phyloP scores from a whole-genome alignment of 2,113 vertebrate genomes.

The Corythornis cristatus region DNA sequence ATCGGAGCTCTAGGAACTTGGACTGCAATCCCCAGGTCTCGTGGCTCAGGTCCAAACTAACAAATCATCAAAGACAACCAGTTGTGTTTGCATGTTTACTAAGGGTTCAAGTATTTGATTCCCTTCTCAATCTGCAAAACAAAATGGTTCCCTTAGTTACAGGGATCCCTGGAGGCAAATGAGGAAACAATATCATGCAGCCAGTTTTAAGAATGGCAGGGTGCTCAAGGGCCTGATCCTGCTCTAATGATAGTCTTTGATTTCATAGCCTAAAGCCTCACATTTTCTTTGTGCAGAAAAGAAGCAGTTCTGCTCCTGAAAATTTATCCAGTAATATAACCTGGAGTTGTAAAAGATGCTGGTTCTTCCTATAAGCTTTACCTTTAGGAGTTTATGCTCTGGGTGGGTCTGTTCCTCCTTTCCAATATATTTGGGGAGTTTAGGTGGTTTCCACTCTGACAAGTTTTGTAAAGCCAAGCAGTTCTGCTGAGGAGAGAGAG shows the following conservation, averaged over 20 bases:
- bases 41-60: constrained; percentile 30
- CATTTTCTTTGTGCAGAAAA: not conserved
- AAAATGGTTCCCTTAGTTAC: constrained; percentile 47
- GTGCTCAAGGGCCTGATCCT: not conserved
- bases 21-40: constrained; percentile 14
- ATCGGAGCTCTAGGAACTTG: constrained; percentile 41
- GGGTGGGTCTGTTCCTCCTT: not conserved
- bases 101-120: constrained; percentile 45
- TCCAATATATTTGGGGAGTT: not conserved
- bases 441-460: not conserved
- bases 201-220: not conserved
- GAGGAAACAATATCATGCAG: not conserved
- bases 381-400: not conserved
- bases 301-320: not conserved
- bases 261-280: not conserved
- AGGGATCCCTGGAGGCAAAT: constrained; percentile 7
- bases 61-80: constrained; percentile 62
- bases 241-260: not conserved
- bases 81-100: constrained; percentile 42
- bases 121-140: constrained; percentile 21
- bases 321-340: not conserved
- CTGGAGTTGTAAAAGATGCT: not conserved
- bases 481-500: not conserved
- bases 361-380: not conserved
- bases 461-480: not conserved